These are phyloP conservation scores for Resseliella maxima DNA, from an alignment of 2,888 invertebrate genomes.

Conservation along the genomic window DNA sequence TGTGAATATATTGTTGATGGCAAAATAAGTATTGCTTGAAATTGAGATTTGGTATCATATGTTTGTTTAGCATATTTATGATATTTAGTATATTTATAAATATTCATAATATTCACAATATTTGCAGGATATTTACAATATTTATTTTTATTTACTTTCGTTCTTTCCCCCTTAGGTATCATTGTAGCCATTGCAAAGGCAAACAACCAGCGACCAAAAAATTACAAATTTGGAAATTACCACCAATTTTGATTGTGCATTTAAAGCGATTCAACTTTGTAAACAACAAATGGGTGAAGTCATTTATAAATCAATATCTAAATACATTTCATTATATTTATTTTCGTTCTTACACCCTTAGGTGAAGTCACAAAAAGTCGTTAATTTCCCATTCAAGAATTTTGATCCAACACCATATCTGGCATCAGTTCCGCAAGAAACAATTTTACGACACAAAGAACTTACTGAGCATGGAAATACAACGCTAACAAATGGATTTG, in stretches of 20 bases:
- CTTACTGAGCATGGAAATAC: slow-evolving; percentile 65
- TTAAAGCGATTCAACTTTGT: slow-evolving; percentile 92
- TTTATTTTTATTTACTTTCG: no score
- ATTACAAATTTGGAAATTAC: slow-evolving; percentile 90
- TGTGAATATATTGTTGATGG: no score
- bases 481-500: not conserved
- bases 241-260: slow-evolving; percentile 90
- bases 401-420: slow-evolving; percentile 90
- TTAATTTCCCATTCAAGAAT: slow-evolving; percentile 86
- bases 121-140: no score
- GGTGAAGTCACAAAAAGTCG: slow-evolving; percentile 88
- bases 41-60: no score
- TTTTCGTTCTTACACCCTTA: no score
- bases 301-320: no score
- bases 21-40: no score
- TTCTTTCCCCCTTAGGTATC: no score
- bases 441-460: slow-evolving; percentile 76
- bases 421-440: slow-evolving; percentile 83
- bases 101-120: no score
- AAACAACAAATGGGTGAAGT: slow-evolving; percentile 85
- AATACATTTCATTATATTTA: no score
- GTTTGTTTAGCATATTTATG: no score
- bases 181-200: slow-evolving; percentile 84
- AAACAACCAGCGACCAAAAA: slow-evolving; percentile 90
- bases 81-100: no score